These are phyloP conservation scores for cat (Felis catus) DNA, from an alignment of 2,113 vertebrate species.

Conservation along the genomic window F.catus_Fca126_mat1.0 CM031424.1:8105001-8105500, in stretches of 20 bases:
- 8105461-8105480: background rate
- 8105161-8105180: background rate
- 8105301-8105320: slow-evolving; percentile 50
- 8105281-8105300: background rate
- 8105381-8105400: background rate
- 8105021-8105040: too few species aligned
- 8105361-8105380: background rate
- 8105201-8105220: background rate
- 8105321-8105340: background rate
- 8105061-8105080: too few species aligned
- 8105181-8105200: background rate
- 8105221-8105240: background rate
- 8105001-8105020: too few species aligned
- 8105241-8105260: background rate
- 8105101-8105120: background rate
- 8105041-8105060: too few species aligned
- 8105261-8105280: background rate
- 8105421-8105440: background rate
- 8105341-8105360: background rate
- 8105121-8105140: background rate
- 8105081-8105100: background rate
- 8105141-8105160: background rate
- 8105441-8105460: slow-evolving; percentile 30
- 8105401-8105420: background rate
- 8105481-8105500: too few species aligned